phyloP scores from a whole-genome alignment of 2,113 vertebrate species.

The Aspidoscelis tigris region DNA sequence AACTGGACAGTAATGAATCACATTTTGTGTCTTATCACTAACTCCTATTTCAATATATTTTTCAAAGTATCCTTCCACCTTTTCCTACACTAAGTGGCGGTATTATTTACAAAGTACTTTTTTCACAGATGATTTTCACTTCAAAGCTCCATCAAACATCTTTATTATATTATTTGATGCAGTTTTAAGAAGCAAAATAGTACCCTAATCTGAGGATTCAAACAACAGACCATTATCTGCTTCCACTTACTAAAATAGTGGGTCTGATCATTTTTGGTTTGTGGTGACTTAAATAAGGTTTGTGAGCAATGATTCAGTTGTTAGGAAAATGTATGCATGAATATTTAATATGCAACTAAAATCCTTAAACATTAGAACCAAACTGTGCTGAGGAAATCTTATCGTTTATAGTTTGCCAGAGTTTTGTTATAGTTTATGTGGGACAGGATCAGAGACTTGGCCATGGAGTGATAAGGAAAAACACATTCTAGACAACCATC shows the following conservation, averaged over 20 bases:
- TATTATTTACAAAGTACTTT: conserved; percentile 43
- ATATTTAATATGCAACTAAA: no score
- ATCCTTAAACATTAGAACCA: no score
- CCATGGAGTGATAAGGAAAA: no score
- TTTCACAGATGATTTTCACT: not conserved
- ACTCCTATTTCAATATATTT: conserved; percentile 45
- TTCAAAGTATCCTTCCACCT: conserved; percentile 27
- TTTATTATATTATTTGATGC: not conserved
- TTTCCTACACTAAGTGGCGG: conserved; percentile 26
- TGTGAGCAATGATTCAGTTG: no score
- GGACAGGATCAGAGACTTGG: no score
- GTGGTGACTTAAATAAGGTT: no score
- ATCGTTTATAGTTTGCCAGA: no score
- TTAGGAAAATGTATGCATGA: no score
- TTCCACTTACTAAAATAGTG: conserved; percentile 37
- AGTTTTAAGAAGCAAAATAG: conserved; percentile 49
- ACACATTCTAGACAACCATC: no score
- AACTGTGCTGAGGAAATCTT: no score
- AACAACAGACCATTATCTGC: conserved; percentile 12
- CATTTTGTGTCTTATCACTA: conserved; percentile 46
- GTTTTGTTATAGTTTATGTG: no score
- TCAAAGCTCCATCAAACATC: conserved; percentile 22
- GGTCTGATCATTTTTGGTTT: no score
- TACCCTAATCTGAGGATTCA: conserved; percentile 18
- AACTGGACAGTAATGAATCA: conserved; percentile 39